Evolutionary conservation across 1,140 invertebrate genomes (phyloP).

Genomic region (Drosophila ananassae): DNA sequence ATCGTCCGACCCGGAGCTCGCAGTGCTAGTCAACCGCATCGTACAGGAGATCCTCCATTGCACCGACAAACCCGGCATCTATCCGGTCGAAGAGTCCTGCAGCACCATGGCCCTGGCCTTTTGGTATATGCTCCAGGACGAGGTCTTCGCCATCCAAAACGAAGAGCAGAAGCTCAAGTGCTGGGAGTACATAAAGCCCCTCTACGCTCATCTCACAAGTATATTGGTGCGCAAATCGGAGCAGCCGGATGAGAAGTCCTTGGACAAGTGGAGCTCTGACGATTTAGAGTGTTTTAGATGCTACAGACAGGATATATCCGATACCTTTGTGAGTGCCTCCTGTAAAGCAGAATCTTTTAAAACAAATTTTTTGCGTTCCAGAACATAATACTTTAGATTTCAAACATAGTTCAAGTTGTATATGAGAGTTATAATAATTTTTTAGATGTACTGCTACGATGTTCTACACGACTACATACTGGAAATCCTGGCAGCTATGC

Average conservation of each 20-base stretch:
- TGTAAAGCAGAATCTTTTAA: neutral
- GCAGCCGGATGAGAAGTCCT: constrained; percentile 76
- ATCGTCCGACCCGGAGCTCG: constrained; percentile 80
- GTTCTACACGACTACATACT: constrained; percentile 90
- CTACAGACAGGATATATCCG: constrained; percentile 95
- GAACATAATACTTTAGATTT: neutral
- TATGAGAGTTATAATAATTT: neutral
- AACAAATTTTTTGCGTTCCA: neutral
- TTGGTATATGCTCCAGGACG: constrained; percentile 94
- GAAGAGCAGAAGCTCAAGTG: constrained; percentile 71
- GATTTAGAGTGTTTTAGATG: constrained; percentile 94
- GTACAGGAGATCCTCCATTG: constrained; percentile 88
- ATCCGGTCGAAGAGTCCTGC: constrained; percentile 92
- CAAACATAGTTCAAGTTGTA: neutral
- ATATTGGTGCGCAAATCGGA: constrained; percentile 79
- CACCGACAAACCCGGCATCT: constrained; percentile 91
- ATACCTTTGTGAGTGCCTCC: constrained; percentile 89
- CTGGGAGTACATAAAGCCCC: constrained; percentile 77
- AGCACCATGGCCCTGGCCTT: constrained; percentile 94
- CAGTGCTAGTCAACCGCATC: constrained; percentile 83
- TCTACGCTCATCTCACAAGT: constrained; percentile 80
- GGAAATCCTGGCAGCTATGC: constrained; percentile 86
- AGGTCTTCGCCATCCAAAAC: constrained; percentile 74
- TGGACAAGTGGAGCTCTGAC: constrained; percentile 85
- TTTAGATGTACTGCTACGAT: constrained; percentile 92